Conservation (phyloP, 2,888 invertebrate species). For the Osedax frankpressi region DNA sequence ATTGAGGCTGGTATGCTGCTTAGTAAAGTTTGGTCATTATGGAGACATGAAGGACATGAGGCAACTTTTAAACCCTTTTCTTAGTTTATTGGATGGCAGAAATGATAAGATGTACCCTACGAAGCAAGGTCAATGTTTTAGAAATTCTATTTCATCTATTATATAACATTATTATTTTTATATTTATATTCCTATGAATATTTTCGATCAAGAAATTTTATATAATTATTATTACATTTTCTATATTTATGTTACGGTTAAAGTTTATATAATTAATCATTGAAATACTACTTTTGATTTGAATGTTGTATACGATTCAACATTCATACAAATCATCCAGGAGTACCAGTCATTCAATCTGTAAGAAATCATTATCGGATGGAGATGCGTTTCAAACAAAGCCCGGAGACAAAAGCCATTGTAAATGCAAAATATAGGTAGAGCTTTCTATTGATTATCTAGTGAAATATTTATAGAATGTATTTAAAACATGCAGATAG, state of each 20-base stretch:
- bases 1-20: conserved; percentile 37
- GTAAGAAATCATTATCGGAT: conserved; percentile 34
- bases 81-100: conserved; percentile 41
- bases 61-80: conserved; percentile 36
- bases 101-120: conserved; percentile 40
- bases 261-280: too few species aligned
- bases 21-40: conserved; percentile 42
- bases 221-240: too few species aligned
- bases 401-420: conserved; percentile 39
- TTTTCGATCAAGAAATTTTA: too few species aligned
- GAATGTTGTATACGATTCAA: too few species aligned
- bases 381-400: conserved; percentile 33
- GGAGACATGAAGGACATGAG: conserved; percentile 39
- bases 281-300: too few species aligned
- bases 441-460: too few species aligned
- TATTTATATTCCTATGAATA: too few species aligned
- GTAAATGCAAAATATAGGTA: conserved; percentile 37
- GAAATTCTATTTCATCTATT: neutral
- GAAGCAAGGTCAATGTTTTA: conserved; percentile 2
- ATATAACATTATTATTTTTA: too few species aligned
- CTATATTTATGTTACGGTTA: too few species aligned
- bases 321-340: too few species aligned
- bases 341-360: conserved; percentile 25
- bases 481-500: too few species aligned
- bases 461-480: too few species aligned